These are phyloP conservation scores for Spatula clypeata DNA, from an alignment of 2,797 vertebrate genomes.

Conservation along the genomic window DNA sequence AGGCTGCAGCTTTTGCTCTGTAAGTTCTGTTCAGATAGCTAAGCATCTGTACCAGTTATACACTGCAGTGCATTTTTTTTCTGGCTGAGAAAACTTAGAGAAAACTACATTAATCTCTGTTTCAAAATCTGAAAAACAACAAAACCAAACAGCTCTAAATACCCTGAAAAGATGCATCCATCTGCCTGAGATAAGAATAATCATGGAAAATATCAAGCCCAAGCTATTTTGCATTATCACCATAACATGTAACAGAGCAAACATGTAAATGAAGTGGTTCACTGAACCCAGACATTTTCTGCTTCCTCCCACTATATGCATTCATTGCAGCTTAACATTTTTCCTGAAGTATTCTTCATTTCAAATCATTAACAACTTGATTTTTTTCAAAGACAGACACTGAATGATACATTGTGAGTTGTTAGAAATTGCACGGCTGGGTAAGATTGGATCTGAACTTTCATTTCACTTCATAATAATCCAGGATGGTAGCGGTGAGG, in stretches of 20 bases:
- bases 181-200: background rate
- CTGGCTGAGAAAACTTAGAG: background rate
- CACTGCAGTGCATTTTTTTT: background rate
- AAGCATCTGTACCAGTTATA: background rate
- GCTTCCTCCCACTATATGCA: background rate
- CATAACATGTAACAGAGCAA: background rate
- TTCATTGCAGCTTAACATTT: background rate
- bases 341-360: background rate
- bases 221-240: background rate
- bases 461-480: background rate
- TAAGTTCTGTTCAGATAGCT: background rate
- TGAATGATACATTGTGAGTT: background rate
- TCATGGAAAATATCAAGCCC: background rate
- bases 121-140: background rate
- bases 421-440: background rate
- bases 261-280: background rate
- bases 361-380: background rate
- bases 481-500: background rate
- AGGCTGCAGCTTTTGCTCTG: background rate
- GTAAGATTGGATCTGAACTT: background rate
- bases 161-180: background rate
- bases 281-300: background rate
- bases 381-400: background rate
- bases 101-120: background rate
- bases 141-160: constrained; percentile 5